Evolutionary conservation across 1,140 invertebrate genomes (phyloP), one percentile per base, ranked within the genome.

Genomic region (Camponotus pennsylvanicus): DNA sequence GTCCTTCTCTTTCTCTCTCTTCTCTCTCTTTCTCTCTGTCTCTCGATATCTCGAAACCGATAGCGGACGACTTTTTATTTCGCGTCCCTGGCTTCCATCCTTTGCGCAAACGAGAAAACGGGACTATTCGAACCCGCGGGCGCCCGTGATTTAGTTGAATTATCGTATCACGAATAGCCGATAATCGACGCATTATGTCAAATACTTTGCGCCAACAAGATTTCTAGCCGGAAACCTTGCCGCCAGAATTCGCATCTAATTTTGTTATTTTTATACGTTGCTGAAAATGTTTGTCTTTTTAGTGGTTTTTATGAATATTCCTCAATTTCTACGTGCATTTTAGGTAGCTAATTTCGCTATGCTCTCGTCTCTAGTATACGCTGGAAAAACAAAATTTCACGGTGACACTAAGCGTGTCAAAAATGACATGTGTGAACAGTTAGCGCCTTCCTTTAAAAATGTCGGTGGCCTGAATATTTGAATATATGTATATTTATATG

Each of bases 21-120:
- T 40, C 27, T 27, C 37, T 40, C 1, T 40, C 37, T 40, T 6
- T 40, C 37, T 45, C 42, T 45, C 42, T 45, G 77, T 73, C 85
- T 83, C 69, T 42, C 69, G 79, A 83, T 83, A 83, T 40, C 21
- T 83, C 55, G 86, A 63, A 80, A 49, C 37, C 42, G 67, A 73
- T 73, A 86, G 27, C 11, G 49, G 27, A 40, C 15, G 13, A 73
- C 69, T 79, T 63, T 40, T 83, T 40, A 21, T 66, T 49, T 49
- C 32, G 34, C 2, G 32, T 59, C 49, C 45, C 11, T 27, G 67
- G 73, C 80, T 75, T 57, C 75, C 45, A 59, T 75, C 45, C 3
- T 40, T 13, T 1, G 27, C 61, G 45, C 59, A 37, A 89, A 89
- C 59, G 73, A 27, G 67, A 27, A 40, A 45, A 37, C 34, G 21